These are phyloP conservation scores for Limnephilus marmoratus DNA, from an alignment of 2,888 invertebrate species.

Conservation along the genomic window DNA sequence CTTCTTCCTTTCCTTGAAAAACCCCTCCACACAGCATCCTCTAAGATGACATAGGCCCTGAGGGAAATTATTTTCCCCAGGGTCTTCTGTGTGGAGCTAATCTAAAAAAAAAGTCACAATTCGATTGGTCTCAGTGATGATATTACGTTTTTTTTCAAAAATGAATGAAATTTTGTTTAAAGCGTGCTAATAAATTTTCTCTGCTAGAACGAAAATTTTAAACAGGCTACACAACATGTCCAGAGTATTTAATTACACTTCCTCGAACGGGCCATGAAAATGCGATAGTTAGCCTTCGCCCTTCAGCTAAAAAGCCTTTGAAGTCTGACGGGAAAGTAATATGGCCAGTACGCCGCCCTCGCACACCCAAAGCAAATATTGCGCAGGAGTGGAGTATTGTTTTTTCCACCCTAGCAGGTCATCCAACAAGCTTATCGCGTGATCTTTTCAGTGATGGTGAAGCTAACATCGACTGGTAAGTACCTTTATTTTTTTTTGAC, in stretches of 20 bases:
- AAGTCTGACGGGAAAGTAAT: neutral
- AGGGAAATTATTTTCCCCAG: no score
- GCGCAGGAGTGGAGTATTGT: neutral
- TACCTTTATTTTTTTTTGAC: no score
- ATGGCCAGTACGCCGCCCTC: neutral
- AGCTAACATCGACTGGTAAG: neutral
- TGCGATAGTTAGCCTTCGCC: neutral
- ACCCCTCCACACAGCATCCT: no score
- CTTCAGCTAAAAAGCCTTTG: neutral
- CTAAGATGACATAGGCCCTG: no score
- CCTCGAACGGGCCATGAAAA: conserved; percentile 2
- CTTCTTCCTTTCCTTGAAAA: no score
- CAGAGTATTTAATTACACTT: neutral
- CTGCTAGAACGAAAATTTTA: neutral
- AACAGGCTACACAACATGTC: neutral
- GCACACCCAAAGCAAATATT: neutral
- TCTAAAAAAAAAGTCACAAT: neutral
- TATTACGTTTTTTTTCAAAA: neutral
- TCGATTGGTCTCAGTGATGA: neutral
- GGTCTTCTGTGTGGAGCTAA: no score
- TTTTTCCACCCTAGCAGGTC: neutral
- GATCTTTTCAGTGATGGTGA: neutral
- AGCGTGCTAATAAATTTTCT: neutral
- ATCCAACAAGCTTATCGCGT: neutral
- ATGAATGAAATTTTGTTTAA: neutral